Evolutionary conservation across 2,797 vertebrate species (phyloP).

Genomic region (Ibycter americanus): DNA sequence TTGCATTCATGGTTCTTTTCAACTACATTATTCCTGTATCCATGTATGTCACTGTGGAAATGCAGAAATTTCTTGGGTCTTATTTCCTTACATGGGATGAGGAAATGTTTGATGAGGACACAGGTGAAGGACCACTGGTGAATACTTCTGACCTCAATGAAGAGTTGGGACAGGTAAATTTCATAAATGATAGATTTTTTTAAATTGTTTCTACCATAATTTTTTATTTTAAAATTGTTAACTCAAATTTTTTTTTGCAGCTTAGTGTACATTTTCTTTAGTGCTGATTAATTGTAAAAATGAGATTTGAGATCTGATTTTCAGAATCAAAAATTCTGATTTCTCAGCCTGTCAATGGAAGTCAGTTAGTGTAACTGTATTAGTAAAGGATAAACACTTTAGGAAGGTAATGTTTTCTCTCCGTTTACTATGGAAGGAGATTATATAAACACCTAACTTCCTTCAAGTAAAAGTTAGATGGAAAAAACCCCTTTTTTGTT

Average conservation of each 20-base stretch:
- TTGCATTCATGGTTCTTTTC: conserved; percentile 98
- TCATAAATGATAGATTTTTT: background rate
- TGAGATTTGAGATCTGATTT: background rate
- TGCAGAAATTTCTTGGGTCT: conserved; percentile 98
- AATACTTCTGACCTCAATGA: conserved; percentile 98
- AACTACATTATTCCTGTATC: conserved; percentile 99
- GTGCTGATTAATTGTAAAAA: background rate
- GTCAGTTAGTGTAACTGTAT: background rate
- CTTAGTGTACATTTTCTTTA: background rate
- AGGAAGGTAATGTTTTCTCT: background rate
- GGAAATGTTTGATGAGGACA: conserved; percentile 93
- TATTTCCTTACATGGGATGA: conserved; percentile 97
- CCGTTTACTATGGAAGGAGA: background rate
- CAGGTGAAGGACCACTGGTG: conserved; percentile 90
- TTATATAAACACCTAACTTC: background rate
- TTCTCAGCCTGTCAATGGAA: background rate
- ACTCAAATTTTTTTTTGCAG: background rate
- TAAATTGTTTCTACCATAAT: background rate
- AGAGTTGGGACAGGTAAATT: conserved; percentile 92
- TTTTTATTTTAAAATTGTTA: background rate
- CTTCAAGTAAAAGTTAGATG: background rate
- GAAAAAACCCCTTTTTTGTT: fast-evolving
- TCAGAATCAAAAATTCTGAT: background rate
- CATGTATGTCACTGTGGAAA: conserved; percentile 98
- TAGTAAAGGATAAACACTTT: background rate